These are phyloP conservation scores for Dynastes hyllus DNA, from an alignment of 2,888 invertebrate species.

Conservation along the genomic window DNA sequence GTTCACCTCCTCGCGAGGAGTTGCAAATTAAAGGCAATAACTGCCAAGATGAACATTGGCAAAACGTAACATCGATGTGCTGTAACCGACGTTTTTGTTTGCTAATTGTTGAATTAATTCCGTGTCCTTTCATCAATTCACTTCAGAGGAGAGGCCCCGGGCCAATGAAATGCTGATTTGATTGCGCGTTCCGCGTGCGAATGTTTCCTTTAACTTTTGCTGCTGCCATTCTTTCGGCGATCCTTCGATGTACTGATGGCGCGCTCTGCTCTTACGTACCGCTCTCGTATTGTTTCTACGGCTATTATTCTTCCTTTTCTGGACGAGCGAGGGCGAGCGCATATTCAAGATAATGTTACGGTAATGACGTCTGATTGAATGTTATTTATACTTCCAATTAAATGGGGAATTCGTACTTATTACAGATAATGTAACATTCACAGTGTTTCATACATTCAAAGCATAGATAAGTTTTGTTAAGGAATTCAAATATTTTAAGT, in stretches of 20 bases:
- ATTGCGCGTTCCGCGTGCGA: conserved; percentile 59
- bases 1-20: conserved; percentile 70
- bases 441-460: neutral
- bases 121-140: conserved; percentile 67
- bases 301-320: conserved; percentile 30
- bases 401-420: conserved; percentile 3
- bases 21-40: conserved; percentile 72
- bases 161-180: conserved; percentile 61
- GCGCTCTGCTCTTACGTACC: neutral
- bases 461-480: neutral
- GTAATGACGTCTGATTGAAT: conserved; percentile 55
- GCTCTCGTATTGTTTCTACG: conserved; percentile 2
- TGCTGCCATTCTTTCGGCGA: conserved; percentile 27
- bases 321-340: neutral
- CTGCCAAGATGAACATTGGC: conserved; percentile 69
- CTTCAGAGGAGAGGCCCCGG: conserved; percentile 56
- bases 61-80: conserved; percentile 66
- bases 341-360: conserved; percentile 37
- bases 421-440: neutral
- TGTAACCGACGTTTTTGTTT: conserved; percentile 69
- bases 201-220: conserved; percentile 57
- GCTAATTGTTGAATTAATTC: conserved; percentile 71
- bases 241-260: conserved; percentile 30
- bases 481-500: no score
- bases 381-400: conserved; percentile 54